phyloP scores from a whole-genome alignment of 2,888 invertebrate species.

The Philereme transversata region DNA sequence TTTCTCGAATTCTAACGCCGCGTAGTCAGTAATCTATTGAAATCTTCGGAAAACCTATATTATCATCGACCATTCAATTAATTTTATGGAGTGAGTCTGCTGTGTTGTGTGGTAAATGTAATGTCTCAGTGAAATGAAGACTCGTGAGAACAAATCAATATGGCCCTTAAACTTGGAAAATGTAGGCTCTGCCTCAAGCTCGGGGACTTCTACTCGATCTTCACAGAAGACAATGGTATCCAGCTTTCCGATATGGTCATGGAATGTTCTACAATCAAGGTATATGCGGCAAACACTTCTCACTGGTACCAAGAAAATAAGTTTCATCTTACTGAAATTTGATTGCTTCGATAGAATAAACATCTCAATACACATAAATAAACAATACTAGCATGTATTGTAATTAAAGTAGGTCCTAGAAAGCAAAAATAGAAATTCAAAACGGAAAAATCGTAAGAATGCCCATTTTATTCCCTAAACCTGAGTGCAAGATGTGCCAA shows the following conservation, averaged over 20 bases:
- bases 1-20: background rate
- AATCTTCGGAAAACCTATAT: background rate
- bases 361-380: too few species aligned
- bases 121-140: conserved; percentile 67
- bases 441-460: background rate
- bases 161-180: conserved; percentile 82
- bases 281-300: conserved; percentile 44
- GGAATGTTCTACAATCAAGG: conserved; percentile 78
- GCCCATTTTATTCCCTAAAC: too few species aligned
- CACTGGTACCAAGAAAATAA: background rate
- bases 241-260: conserved; percentile 81
- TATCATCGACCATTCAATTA: background rate
- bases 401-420: background rate
- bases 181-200: conserved; percentile 82
- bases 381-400: background rate
- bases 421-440: background rate
- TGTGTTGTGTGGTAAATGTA: conserved; percentile 48
- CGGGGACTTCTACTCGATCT: conserved; percentile 81
- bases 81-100: background rate
- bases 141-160: conserved; percentile 74
- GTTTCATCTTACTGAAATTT: background rate
- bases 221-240: conserved; percentile 75
- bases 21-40: background rate
- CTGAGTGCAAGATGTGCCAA: too few species aligned
- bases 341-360: background rate